Evolutionary conservation across 35 echinoderm and acorn worm genomes (phyloP).

Genomic region (Acanthaster planci): DNA sequence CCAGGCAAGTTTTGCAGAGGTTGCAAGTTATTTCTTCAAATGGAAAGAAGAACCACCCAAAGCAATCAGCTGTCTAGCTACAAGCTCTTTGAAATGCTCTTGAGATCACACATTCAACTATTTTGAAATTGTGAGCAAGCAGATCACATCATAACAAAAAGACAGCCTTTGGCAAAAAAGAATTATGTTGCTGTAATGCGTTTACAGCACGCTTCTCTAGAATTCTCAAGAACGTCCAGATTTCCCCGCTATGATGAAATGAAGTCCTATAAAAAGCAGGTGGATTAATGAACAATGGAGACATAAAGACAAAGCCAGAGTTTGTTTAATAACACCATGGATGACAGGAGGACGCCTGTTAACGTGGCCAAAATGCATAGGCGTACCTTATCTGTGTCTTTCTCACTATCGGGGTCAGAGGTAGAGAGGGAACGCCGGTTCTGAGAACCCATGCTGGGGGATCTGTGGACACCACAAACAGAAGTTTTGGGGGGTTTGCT

Average conservation of each 20-base stretch:
- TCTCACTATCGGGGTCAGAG: background rate
- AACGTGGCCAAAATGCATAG: background rate
- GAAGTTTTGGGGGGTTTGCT: too few species aligned
- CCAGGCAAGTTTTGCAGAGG: too few species aligned
- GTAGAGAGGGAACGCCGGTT: conserved; percentile 11
- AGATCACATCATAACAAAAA: background rate
- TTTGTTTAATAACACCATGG: too few species aligned
- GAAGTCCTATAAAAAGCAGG: background rate
- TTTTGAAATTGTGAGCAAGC: too few species aligned
- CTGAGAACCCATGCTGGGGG: conserved; percentile 42
- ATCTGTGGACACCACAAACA: conserved; percentile 38
- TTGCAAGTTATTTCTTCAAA: too few species aligned
- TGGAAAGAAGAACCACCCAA: too few species aligned
- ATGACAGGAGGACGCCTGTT: too few species aligned
- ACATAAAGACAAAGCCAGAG: too few species aligned
- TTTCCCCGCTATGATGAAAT: background rate
- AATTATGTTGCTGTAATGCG: background rate
- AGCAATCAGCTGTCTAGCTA: too few species aligned
- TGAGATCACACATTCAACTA: too few species aligned
- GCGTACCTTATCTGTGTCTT: conserved; percentile 28
- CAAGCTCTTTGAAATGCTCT: too few species aligned
- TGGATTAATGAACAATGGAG: background rate
- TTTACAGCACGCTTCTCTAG: background rate
- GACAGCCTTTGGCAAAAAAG: background rate
- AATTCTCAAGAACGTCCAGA: background rate